Evolutionary conservation across 2,797 vertebrate genomes (phyloP).

Genomic region (Columba guinea): DNA sequence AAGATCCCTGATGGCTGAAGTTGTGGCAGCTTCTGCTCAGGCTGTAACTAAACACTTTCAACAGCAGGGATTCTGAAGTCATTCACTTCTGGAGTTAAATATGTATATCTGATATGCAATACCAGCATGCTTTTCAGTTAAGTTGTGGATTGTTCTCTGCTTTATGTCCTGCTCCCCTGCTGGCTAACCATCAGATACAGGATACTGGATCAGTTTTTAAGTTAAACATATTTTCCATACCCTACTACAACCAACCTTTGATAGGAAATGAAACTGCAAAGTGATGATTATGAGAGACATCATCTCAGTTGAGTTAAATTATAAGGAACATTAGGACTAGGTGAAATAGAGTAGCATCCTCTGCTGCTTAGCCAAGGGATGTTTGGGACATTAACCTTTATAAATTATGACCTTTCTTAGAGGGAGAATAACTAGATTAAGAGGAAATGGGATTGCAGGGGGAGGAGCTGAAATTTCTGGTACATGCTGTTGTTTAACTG

Average conservation of each 20-base stretch:
- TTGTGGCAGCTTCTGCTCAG: constrained; percentile 1
- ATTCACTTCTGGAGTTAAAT: neutral
- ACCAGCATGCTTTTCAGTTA: neutral
- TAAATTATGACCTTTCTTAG: constrained; percentile 27
- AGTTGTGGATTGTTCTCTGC: neutral
- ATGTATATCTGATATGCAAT: neutral
- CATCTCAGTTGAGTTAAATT: constrained; percentile 38
- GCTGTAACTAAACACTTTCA: neutral
- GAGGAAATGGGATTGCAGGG: neutral
- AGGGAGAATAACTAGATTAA: neutral
- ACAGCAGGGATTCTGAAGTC: constrained; percentile 2
- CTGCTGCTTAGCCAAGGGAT: constrained; percentile 13
- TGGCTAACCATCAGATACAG: constrained; percentile 11
- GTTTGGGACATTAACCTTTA: constrained; percentile 29
- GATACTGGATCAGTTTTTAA: constrained; percentile 38
- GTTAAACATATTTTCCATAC: neutral
- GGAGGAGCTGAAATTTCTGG: neutral
- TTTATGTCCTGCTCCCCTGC: neutral
- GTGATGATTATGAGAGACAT: constrained; percentile 44
- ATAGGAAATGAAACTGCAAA: constrained; percentile 47
- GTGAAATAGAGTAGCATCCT: constrained; percentile 25
- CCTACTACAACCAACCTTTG: neutral
- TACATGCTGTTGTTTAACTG: neutral
- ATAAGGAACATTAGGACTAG: constrained; percentile 21
- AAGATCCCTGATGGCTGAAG: constrained; percentile 6